Conservation (phyloP, 30 jellyfish, hydroid and myxozoan genomes). For the Chrysaora quinquecirrha region DNA sequence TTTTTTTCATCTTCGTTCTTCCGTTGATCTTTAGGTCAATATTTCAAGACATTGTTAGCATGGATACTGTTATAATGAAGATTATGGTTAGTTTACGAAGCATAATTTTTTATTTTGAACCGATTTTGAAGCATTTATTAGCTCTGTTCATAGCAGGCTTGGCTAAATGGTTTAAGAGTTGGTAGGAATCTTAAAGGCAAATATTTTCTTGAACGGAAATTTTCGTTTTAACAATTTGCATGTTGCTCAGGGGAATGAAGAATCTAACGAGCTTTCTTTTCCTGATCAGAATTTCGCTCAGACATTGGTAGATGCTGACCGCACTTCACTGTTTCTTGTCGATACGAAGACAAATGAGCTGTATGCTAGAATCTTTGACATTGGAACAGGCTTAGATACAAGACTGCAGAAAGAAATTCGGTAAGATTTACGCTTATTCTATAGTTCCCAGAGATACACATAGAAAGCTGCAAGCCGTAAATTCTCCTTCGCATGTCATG, state of each 20-base stretch:
- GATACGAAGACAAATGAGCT: constrained; percentile 94
- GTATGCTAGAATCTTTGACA: constrained; percentile 96
- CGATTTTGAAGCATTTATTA: too few species aligned
- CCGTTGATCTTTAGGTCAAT: constrained; percentile 68
- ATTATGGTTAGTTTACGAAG: constrained; percentile 73
- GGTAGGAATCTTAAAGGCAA: too few species aligned
- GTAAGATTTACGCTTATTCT: constrained; percentile 11
- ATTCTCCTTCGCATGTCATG: too few species aligned
- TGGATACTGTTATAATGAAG: constrained; percentile 97
- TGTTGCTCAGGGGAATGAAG: too few species aligned
- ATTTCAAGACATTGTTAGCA: constrained; percentile 96
- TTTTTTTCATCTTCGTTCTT: background rate
- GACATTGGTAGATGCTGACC: constrained; percentile 99
- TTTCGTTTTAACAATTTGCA: too few species aligned
- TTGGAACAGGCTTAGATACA: constrained; percentile 98
- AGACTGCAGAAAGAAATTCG: constrained; percentile 95
- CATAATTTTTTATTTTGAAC: too few species aligned
- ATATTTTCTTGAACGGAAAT: too few species aligned
- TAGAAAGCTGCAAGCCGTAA: background rate
- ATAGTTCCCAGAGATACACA: background rate
- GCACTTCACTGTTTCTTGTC: constrained; percentile 91
- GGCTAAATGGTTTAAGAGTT: too few species aligned
- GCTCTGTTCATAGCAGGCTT: too few species aligned
- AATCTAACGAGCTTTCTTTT: too few species aligned
- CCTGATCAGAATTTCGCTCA: constrained; percentile 99